These are phyloP conservation scores for Calliphora vomitoria DNA, from an alignment of 2,888 invertebrate species.

Conservation along the genomic window DNA sequence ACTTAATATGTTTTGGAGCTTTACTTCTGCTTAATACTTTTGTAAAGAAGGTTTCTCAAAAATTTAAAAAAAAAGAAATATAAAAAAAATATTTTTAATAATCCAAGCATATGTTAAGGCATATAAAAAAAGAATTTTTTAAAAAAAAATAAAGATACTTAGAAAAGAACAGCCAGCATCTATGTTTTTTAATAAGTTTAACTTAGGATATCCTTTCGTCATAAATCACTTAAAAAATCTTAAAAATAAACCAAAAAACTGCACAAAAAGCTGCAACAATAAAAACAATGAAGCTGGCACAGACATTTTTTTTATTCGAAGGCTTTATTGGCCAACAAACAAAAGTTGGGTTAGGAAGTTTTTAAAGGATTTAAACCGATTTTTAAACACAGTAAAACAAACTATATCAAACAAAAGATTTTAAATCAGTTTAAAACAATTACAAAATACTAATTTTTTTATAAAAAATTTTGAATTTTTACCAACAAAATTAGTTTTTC, in stretches of 20 bases:
- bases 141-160: background rate
- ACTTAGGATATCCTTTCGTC: conserved; percentile 13
- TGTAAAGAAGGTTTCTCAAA: background rate
- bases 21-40: background rate
- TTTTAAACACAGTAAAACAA: too few species aligned
- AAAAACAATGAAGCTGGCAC: background rate
- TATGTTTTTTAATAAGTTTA: background rate
- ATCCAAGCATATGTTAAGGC: conserved; percentile 8
- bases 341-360: too few species aligned
- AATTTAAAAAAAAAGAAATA: background rate
- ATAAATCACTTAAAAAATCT: conserved; percentile 14
- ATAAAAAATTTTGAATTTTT: too few species aligned
- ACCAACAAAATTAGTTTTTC: too few species aligned
- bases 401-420: too few species aligned
- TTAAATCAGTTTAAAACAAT: too few species aligned
- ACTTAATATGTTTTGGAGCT: conserved; percentile 12
- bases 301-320: background rate
- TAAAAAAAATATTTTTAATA: background rate
- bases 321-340: background rate
- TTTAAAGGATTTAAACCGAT: too few species aligned
- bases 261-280: background rate
- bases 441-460: too few species aligned
- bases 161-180: too few species aligned
- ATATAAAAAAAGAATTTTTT: background rate
- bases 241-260: conserved; percentile 2